Evolutionary conservation across 2,797 vertebrate species (phyloP).

Genomic region (Hipposideros larvatus): DNA sequence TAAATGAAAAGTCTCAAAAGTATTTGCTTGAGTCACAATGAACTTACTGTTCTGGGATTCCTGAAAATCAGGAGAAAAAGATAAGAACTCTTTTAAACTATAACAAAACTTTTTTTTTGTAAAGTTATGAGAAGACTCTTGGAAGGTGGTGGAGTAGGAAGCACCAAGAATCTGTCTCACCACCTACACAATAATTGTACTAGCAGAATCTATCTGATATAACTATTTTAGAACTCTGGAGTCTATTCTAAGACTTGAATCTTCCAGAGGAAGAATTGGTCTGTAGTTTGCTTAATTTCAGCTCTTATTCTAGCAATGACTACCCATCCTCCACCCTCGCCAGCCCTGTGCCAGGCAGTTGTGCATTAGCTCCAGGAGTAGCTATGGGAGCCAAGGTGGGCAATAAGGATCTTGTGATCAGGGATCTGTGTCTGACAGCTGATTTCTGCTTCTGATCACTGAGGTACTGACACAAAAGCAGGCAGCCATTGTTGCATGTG

Average conservation of each 20-base stretch:
- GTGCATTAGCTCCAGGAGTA: not conserved
- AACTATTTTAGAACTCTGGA: slow-evolving; percentile 29
- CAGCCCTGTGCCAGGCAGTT: not conserved
- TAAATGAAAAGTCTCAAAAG: not conserved
- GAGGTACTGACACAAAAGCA: not conserved
- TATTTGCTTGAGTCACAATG: not conserved
- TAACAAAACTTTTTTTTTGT: not conserved
- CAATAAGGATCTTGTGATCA: not conserved
- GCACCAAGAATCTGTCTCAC: not conserved
- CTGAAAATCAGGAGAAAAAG: slow-evolving; percentile 7
- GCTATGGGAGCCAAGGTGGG: not conserved
- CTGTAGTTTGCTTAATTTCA: not conserved
- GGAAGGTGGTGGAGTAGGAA: not conserved
- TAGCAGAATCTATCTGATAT: not conserved
- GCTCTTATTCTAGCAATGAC: not conserved
- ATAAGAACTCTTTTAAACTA: not conserved
- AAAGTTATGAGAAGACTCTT: not conserved
- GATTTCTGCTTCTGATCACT: not conserved
- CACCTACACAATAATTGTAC: not conserved
- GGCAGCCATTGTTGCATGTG: not conserved
- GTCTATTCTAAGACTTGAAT: not conserved
- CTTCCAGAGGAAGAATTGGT: not conserved
- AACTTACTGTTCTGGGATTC: not conserved
- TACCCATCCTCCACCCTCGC: not conserved
- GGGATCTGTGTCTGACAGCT: not conserved